These are phyloP conservation scores for Tringa solitaria DNA, from an alignment of 2,113 vertebrate genomes.

Conservation along the genomic window DNA sequence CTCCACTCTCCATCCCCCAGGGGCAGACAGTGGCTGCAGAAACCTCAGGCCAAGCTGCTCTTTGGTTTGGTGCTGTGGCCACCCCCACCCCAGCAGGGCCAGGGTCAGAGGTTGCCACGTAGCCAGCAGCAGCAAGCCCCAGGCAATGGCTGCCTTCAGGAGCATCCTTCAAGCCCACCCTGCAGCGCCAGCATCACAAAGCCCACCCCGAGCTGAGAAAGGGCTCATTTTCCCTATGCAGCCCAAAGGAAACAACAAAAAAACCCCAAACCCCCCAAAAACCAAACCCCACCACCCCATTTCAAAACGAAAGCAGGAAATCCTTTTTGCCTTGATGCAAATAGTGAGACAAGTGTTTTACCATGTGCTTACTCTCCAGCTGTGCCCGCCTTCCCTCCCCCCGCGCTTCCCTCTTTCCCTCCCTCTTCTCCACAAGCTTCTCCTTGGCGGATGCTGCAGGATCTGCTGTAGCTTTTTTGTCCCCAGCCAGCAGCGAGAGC, in stretches of 20 bases:
- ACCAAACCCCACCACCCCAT: not conserved
- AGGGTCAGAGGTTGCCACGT: too few relatives aligned
- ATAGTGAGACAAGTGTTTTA: not conserved
- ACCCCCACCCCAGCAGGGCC: not conserved
- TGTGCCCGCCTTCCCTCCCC: not conserved
- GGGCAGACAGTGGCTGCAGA: not conserved
- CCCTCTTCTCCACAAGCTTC: too few relatives aligned
- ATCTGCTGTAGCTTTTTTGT: too few relatives aligned
- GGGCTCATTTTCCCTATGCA: not conserved
- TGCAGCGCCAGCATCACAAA: not conserved
- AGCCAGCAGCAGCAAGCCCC: not conserved
- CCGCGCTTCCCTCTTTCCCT: too few relatives aligned
- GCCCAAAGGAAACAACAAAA: not conserved
- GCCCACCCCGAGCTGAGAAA: not conserved
- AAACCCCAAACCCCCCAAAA: not conserved
- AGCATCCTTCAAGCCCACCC: not conserved
- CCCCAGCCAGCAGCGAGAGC: not conserved
- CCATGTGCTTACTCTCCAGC: not conserved
- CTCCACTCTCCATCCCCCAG: not conserved
- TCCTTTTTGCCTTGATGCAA: not conserved
- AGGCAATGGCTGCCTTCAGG: not conserved
- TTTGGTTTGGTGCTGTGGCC: not conserved
- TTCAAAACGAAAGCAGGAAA: not conserved
- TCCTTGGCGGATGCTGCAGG: too few relatives aligned
- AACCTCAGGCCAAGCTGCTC: not conserved